phyloP scores from a whole-genome alignment of 2,113 vertebrate species.

The Chinchilla lanigera region DNA sequence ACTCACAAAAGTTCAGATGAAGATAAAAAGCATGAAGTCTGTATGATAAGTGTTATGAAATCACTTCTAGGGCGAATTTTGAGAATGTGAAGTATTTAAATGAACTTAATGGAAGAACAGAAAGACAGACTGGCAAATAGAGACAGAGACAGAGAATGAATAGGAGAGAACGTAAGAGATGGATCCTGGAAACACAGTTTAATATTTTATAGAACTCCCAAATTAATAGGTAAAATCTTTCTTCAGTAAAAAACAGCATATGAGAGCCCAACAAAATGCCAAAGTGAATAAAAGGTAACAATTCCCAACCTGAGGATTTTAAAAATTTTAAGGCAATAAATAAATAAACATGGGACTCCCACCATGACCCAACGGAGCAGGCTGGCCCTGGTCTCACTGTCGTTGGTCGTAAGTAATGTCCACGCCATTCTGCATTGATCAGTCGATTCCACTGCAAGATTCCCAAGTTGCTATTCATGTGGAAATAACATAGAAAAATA shows the following conservation, averaged over 20 bases:
- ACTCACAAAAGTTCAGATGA: not conserved
- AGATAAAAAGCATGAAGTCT: conserved; percentile 9
- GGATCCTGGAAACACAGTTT: not conserved
- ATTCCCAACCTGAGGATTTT: not conserved
- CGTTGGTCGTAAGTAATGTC: not conserved
- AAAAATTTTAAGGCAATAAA: not conserved
- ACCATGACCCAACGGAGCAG: not conserved
- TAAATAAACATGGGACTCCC: not conserved
- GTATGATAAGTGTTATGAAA: not conserved
- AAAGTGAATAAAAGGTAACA: not conserved
- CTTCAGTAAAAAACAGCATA: not conserved
- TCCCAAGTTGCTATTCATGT: not conserved
- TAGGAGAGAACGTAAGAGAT: not conserved
- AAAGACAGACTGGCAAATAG: not conserved
- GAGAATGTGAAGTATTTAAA: not conserved
- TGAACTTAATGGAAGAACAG: not conserved
- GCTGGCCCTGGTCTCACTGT: not conserved
- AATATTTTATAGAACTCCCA: not conserved
- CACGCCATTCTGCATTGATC: not conserved
- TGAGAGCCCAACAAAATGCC: not conserved
- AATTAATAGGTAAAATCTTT: not conserved
- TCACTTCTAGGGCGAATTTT: not conserved
- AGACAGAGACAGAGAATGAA: not conserved
- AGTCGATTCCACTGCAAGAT: not conserved
- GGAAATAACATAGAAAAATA: not conserved